These are phyloP conservation scores for Bradysia coprophila DNA, from an alignment of 1,140 invertebrate genomes.

Conservation along the genomic window DNA sequence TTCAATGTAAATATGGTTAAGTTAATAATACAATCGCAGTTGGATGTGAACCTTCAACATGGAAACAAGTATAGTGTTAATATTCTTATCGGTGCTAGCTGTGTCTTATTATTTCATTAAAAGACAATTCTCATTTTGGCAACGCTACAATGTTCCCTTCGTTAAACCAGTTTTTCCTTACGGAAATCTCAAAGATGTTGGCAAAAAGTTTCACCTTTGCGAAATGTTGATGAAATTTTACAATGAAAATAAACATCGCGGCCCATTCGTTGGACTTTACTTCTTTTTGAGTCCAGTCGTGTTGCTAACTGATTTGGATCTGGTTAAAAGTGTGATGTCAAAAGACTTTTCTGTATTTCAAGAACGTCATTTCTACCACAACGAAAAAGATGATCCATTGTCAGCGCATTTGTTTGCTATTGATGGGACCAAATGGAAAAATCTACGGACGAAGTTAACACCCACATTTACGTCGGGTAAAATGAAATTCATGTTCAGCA, in stretches of 20 bases:
- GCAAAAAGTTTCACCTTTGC: not conserved
- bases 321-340: constrained; percentile 32
- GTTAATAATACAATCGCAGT: too few species aligned
- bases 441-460: constrained; percentile 29
- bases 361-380: constrained; percentile 1
- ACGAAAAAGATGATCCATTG: constrained; percentile 14
- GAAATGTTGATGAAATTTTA: not conserved
- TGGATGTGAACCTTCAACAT: too few species aligned
- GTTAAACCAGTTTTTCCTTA: constrained; percentile 1
- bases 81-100: too few species aligned
- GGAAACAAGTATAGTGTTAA: too few species aligned
- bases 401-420: constrained; percentile 11
- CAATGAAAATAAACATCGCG: not conserved
- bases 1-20: too few species aligned
- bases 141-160: not conserved
- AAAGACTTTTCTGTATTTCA: constrained; percentile 27
- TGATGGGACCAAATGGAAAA: constrained; percentile 28
- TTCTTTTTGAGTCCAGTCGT: constrained; percentile 26
- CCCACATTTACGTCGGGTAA: constrained; percentile 36
- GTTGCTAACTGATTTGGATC: constrained; percentile 27
- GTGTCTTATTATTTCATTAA: not conserved
- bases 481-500: constrained; percentile 31
- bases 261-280: constrained; percentile 21
- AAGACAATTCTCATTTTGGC: not conserved
- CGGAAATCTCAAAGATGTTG: not conserved